These are phyloP conservation scores for Sesia bembeciformis DNA, from an alignment of 2,888 invertebrate species.

Conservation along the genomic window DNA sequence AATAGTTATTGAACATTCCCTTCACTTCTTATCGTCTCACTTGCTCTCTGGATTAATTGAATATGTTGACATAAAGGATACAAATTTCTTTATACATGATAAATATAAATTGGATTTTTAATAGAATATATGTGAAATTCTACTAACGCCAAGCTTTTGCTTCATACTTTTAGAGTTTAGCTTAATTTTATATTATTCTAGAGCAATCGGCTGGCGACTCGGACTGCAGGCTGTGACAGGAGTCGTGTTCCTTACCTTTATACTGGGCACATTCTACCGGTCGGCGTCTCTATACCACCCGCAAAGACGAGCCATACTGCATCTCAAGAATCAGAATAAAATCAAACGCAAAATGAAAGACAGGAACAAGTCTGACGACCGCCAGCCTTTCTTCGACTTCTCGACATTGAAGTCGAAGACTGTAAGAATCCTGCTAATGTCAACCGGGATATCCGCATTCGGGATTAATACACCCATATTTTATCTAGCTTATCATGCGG, in stretches of 20 bases:
- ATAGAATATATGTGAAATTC: neutral
- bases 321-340: slow-evolving; percentile 86
- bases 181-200: slow-evolving; percentile 37
- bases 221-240: slow-evolving; percentile 91
- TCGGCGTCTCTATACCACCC: slow-evolving; percentile 93
- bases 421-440: slow-evolving; percentile 85
- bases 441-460: slow-evolving; percentile 86
- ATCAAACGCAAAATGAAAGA: slow-evolving; percentile 87
- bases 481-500: slow-evolving; percentile 86
- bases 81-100: neutral
- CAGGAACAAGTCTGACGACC: slow-evolving; percentile 83
- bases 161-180: no score
- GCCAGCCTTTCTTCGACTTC: slow-evolving; percentile 90
- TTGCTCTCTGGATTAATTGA: no score
- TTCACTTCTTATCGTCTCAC: no score
- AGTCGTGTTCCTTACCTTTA: slow-evolving; percentile 86
- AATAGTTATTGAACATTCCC: no score
- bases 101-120: neutral
- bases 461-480: slow-evolving; percentile 91
- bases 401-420: slow-evolving; percentile 89
- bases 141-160: no score
- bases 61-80: no score
- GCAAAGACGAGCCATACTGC: slow-evolving; percentile 88
- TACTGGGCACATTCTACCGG: slow-evolving; percentile 90
- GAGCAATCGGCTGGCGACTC: slow-evolving; percentile 86